A percentile compares a stretch with the other conserved stretches of the same genome.
These are phyloP conservation scores for Oreocharis arfaki DNA, from an alignment of 2,113 vertebrate genomes.

Conservation along the genomic window DNA sequence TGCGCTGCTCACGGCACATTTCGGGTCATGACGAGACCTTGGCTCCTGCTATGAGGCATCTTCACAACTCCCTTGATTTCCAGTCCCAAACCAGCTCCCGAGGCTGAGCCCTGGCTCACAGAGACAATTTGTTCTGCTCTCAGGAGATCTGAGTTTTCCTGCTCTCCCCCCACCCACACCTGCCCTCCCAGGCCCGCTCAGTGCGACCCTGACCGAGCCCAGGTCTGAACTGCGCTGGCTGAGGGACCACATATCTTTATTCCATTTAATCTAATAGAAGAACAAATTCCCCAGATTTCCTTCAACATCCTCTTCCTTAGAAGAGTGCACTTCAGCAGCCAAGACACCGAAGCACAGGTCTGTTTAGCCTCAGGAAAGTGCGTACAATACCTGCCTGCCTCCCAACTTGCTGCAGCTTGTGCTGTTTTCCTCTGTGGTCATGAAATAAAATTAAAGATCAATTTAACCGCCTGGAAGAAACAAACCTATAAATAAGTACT, in stretches of 20 bases:
- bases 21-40: accelerated
- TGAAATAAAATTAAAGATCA: constrained; percentile 62
- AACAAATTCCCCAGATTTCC: neutral
- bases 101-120: neutral
- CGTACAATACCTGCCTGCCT: neutral
- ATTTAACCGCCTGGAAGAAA: constrained; percentile 54
- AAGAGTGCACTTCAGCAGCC: neutral
- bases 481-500: constrained; percentile 54
- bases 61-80: neutral
- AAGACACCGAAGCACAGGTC: neutral
- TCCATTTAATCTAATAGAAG: neutral
- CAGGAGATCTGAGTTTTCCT: neutral
- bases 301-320: neutral
- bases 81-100: neutral
- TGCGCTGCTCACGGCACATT: neutral
- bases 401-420: constrained; percentile 43
- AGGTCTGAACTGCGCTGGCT: neutral
- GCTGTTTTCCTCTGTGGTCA: constrained; percentile 39
- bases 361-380: constrained; percentile 50
- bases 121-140: neutral
- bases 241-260: neutral
- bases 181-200: neutral
- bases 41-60: neutral
- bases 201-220: neutral
- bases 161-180: neutral